Evolutionary conservation across 1,140 invertebrate genomes (phyloP), one percentile per base, ranked within the genome.

Genomic region (Pemphigus obesinymphae): DNA sequence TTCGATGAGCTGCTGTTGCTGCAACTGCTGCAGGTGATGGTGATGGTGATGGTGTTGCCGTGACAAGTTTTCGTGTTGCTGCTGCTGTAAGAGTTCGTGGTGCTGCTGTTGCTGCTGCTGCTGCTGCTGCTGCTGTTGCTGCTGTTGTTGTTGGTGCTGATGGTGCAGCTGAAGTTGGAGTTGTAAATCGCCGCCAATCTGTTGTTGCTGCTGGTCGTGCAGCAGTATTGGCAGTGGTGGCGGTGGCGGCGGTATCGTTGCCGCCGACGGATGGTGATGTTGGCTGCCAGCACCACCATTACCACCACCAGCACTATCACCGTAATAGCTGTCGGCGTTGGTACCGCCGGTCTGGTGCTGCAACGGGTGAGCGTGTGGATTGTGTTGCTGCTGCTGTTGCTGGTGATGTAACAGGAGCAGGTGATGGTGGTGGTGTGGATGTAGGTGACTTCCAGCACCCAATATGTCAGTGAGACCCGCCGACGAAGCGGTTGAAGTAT

Each of bases 341-440:
- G 37, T 70, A 0, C 68, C 72, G 53, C 70, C 48, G 29, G 37
- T 45, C 6, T 70, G 66, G 1, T 26, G 66, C 20, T 66, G 61
- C 3, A 31, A 37, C 15, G 37, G n/a, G 11, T 26, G 66, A 0
- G 66, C 2, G 55, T 43, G 66, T 10, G 34, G 34, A 5, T 72
- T 61, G 17, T 68, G 58, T 6, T 40, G 48, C 34, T 66, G 48
- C 4, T 45, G 73, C 50, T 45, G 70, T 29, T 37, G 61, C 15
- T 63, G 45, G 31, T 83, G 83, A 40, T 68, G 82, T 45, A 78
- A 31, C 10, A 53, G 82, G 29, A 37, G 43, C 34, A 73, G 55
- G 34, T 75, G 31, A 26, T 68, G 66, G 37, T 83, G 83, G 55
- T 80, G 68, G 55, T 84, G 53, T 26, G 82, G 55, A 45, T 82